Base-by-base conservation (phyloP, 1,140 invertebrate species). In the Zaprionus gabonicus region DNA sequence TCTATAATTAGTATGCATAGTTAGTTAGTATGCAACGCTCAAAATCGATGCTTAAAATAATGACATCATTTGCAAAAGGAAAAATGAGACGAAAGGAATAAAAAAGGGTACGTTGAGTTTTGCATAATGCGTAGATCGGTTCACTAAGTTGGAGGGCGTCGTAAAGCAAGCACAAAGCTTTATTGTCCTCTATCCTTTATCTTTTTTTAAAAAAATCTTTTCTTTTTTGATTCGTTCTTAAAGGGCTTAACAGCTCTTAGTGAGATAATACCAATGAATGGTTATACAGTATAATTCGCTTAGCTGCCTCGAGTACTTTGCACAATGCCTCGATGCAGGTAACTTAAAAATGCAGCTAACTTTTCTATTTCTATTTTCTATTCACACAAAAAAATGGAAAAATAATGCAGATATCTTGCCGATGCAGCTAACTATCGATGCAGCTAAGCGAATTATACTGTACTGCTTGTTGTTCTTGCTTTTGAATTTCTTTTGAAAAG, bases 1-100 rank as follows among this genome's bases (percentile, higher is more conserved):
- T 23, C 20, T 4, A 63, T 63, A 12, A 0, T 59, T 41, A 59
- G 57, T 41, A 44, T 44, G 59, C 27, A 46, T 17, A 51, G 3
- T n/a, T 51, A 34, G 10, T 64, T 64, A 64, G 28, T 53, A 36
- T 60, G 36, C 23, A 23, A 7, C 4, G 36, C 23, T 13, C 10
- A 17, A 6, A 23, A 36, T 51, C 20, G 2, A 38, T 12, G 12
- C 2, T 23, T 27, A 34, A 36, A 36, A 15, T 31, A 23, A 46
- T 62, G 59, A 62, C 58, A 41, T 46, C 58, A 62, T 59, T 41
- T 28, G 23, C 58, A 62, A 51, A 25, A 51, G 46, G 2, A 12
- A 10, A 51, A 51, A 3, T 13, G 10, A 17, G 15, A 9, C 1
- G 5, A 7, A 1, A 38, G 12, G 25, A 44, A 60, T 25, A 25